phyloP scores from a whole-genome alignment of 2,113 vertebrate genomes.

The Leptocoma aspasia region DNA sequence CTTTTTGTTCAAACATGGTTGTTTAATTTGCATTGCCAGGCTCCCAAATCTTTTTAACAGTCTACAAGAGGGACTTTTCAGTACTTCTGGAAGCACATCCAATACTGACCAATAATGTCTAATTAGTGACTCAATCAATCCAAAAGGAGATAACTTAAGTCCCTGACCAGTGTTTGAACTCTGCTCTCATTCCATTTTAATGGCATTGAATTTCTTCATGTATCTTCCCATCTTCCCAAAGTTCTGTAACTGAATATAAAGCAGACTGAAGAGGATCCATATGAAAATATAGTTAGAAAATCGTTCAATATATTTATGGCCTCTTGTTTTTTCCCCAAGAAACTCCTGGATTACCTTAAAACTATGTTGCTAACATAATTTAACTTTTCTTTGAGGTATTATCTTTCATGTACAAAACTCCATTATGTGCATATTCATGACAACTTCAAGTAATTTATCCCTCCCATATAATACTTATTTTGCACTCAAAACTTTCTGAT shows the following conservation, averaged over 20 bases:
- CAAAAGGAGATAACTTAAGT: not conserved
- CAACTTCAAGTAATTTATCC: not conserved
- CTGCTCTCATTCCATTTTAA: not conserved
- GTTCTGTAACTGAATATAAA: not conserved
- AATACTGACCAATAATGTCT: conserved; percentile 11
- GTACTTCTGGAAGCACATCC: not conserved
- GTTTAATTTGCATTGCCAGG: conserved; percentile 37
- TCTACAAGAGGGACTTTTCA: not conserved
- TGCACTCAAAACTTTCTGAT: not conserved
- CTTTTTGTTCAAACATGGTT: not conserved
- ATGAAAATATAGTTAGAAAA: not conserved
- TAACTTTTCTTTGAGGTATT: not conserved
- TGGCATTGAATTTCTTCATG: not conserved
- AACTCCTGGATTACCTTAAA: not conserved
- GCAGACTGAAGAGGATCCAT: not conserved
- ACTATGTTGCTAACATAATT: not conserved
- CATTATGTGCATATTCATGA: not conserved
- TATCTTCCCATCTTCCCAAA: not conserved
- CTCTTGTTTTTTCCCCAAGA: not conserved
- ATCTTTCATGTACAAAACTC: not conserved
- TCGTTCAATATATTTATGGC: not conserved
- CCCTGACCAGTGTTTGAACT: not conserved
- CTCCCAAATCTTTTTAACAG: conserved; percentile 11
- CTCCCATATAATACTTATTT: not conserved
- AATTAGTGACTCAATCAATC: conserved; percentile 39